Evolutionary conservation across 2,113 vertebrate species (phyloP).

Genomic region (Saguinus imperator): DNA sequence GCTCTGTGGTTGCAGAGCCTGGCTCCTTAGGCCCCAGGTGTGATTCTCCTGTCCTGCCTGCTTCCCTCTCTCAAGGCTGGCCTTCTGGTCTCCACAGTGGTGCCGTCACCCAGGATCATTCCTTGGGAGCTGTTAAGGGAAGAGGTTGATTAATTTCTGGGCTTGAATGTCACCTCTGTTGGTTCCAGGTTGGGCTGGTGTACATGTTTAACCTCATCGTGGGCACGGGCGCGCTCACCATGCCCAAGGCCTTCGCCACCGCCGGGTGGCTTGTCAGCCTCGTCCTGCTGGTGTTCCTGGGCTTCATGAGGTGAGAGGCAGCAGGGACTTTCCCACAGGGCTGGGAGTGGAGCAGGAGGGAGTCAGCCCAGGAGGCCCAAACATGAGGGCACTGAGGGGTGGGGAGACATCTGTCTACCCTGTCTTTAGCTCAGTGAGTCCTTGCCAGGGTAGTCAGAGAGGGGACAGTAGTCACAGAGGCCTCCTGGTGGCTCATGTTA

Average conservation of each 20-base stretch:
- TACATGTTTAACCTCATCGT: constrained; percentile 99
- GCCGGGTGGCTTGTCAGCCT: constrained; percentile 97
- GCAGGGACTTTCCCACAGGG: rapidly evolving
- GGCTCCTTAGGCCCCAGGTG: background rate
- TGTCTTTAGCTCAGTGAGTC: background rate
- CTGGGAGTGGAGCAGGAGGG: background rate
- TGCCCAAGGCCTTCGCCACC: constrained; percentile 96
- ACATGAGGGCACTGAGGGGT: background rate
- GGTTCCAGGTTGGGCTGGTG: constrained; percentile 94
- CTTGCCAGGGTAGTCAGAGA: background rate
- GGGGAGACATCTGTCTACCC: too few species aligned
- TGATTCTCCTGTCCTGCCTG: background rate
- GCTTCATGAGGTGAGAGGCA: constrained; percentile 94
- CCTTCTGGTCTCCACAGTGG: background rate
- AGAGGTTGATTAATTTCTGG: rapidly evolving
- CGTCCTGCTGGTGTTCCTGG: constrained; percentile 91
- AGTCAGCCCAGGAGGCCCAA: background rate
- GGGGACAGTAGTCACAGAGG: background rate
- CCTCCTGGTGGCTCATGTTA: background rate
- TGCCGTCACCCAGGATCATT: background rate
- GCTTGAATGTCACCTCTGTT: background rate
- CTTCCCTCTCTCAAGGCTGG: background rate
- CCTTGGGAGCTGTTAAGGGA: background rate
- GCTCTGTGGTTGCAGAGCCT: background rate
- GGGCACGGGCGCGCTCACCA: constrained; percentile 96